Percentiles rank a stretch among this genome's conserved stretches.
Conservation (phyloP, 1,140 invertebrate species). For the Choristoneura fumiferana region DNA sequence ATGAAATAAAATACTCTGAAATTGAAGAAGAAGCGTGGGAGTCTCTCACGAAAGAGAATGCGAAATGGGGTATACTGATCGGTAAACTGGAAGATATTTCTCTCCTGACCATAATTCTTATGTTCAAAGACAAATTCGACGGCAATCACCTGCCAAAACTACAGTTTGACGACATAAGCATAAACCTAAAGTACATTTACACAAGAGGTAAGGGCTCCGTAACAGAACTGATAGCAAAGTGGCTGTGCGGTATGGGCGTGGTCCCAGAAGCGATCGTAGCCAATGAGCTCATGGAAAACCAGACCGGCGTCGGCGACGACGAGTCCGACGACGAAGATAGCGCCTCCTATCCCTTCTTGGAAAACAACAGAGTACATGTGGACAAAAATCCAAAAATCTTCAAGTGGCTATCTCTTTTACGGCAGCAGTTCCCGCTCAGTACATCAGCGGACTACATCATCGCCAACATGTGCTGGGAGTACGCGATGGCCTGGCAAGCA, state of each 20-base stretch:
- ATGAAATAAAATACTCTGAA: conserved; percentile 55
- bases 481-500: conserved; percentile 91
- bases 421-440: conserved; percentile 91
- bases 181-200: conserved; percentile 87
- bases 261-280: conserved; percentile 78
- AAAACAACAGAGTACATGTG: conserved; percentile 51
- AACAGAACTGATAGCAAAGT: conserved; percentile 90
- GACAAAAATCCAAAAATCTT: conserved; percentile 72
- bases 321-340: conserved; percentile 38
- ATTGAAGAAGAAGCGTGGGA: conserved; percentile 87
- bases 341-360: conserved; percentile 51
- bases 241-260: conserved; percentile 85
- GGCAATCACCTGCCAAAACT: conserved; percentile 77
- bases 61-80: conserved; percentile 91
- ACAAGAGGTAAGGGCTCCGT: conserved; percentile 90
- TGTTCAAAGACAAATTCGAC: conserved; percentile 74
- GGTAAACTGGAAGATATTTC: conserved; percentile 94
- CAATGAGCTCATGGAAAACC: conserved; percentile 59
- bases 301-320: conserved; percentile 26
- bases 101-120: conserved; percentile 84
- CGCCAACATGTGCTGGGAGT: conserved; percentile 94
- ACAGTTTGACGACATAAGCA: conserved; percentile 80
- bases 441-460: conserved; percentile 88
- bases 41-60: conserved; percentile 89
- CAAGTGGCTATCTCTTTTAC: conserved; percentile 81